Evolutionary conservation across 2,797 vertebrate species (phyloP).

Genomic region (Anolis apletophallus): DNA sequence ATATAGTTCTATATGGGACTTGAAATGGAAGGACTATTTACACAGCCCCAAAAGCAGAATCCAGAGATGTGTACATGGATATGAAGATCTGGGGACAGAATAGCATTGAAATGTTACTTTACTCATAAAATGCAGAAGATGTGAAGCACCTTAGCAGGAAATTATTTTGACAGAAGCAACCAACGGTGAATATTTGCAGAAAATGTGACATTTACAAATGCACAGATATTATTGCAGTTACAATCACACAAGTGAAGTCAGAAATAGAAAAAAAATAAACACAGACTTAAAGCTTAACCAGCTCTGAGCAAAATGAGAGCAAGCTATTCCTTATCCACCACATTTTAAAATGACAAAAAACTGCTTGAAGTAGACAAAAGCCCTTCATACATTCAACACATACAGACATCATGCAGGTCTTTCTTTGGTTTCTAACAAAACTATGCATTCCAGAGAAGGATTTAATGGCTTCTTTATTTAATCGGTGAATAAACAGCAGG

Average conservation of each 20-base stretch:
- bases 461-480: conserved; percentile 2
- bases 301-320: not conserved
- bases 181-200: not conserved
- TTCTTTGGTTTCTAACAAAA: not conserved
- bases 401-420: not conserved
- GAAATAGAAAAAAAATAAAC: not conserved
- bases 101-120: not conserved
- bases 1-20: no score
- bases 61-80: not conserved
- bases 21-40: no score
- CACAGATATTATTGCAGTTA: not conserved
- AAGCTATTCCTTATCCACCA: not conserved
- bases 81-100: not conserved
- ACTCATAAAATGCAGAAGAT: not conserved
- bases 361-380: not conserved
- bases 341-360: not conserved
- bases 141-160: not conserved
- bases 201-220: not conserved
- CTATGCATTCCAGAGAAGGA: not conserved
- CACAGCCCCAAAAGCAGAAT: not conserved
- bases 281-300: not conserved
- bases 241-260: not conserved
- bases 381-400: no score
- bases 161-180: not conserved
- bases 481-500: no score